Base-by-base conservation (phyloP, 2,888 invertebrate species). In the Lissocephala sabroskyi region DNA sequence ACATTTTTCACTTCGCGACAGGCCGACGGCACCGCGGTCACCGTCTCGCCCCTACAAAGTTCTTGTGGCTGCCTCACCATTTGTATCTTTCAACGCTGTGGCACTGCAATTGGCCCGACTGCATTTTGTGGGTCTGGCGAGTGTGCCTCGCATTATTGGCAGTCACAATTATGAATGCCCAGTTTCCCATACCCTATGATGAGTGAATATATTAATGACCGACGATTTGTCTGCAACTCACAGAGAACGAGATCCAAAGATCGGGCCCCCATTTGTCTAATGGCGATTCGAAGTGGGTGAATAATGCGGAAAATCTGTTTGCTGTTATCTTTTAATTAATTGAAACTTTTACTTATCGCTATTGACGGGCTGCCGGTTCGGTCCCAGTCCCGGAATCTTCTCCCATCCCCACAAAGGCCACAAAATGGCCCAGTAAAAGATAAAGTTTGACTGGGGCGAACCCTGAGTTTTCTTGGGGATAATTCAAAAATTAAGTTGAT, bases 181-280 rank as follows among this genome's bases (percentile, higher is more conserved):
- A 28, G 11, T 26, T 14, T 14, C 33, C 16, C 37, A 35, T 33
- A 33, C 47, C 37, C 65, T 43, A 58, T 63, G 82, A 76, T 82
- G 80, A 81, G 82, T 81, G 80, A 81, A 81, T 81, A 79, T 80
- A 81, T 82, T 81, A 81, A 81, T 81, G 81, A 81, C 64, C 60
- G 68, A 62, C 78, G 77, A 82, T 81, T 81, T 81, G 79, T 82
- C 75, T 75, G 58, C 4, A 23, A 23, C 3, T 7, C 23, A 23
- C 23, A 36, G 13, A 29, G 33, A 32, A 23, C 35, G 14, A 30
- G n/a, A n/a, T n/a, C n/a, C 19, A 45, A 47, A 59, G 48, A 42
- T 51, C 35, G 47, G 46, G 19, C 62, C n/a, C n/a, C n/a, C 67
- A 78, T 76, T 79, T 70, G 51, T 58, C 55, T 70, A 76, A 75